Base-by-base conservation (phyloP, 2,888 invertebrate species). In the Lysandra bellargus region DNA sequence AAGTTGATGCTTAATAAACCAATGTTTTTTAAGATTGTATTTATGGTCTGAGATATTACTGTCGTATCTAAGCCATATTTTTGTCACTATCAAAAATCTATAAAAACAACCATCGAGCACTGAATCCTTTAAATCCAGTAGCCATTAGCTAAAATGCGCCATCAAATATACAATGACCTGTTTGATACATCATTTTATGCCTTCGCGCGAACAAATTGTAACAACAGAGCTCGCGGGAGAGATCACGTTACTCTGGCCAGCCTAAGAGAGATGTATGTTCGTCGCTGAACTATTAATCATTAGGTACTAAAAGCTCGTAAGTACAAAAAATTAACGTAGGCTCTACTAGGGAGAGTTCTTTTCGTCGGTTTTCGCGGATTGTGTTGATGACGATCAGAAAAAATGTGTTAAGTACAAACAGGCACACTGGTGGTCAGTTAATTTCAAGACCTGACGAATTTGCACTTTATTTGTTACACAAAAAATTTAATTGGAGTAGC, bases 281-380 rank as follows among this genome's bases (percentile, higher is more conserved):
- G 86, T 86, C 87, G 86, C 85, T 83, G 85, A 87, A 88, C 90
- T 89, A 92, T 92, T 92, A 92, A 92, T 92, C 92, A 91, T 88
- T 86, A 90, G 89, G 88, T 86, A 87, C 89, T 89, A 91, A 91
- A 92, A 91, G 91, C 89, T 90, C 90, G 86, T 0, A 23, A 23
- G 23, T 85, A 88, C 89, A 91, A 91, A 91, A 91, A 90, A 91
- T 83, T 84, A 81, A 80, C 81, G 83, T 81, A 83, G 83, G 53
- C 53, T 33, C 57, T 57, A n/a, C 6, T 49, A 44, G 78, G 14
- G 30, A n/a, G 57, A 40, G 69, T 53, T 37, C 3, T 64, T 30
- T 23, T 64, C 9, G 64, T 61, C 2, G n/a, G 23, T 64, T 23
- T 64, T 23, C 9, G 9, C n/a, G 64, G 30, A 9, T 23, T 64